These are phyloP conservation scores for Xylota sylvarum DNA, from an alignment of 2,888 invertebrate genomes.

Conservation along the genomic window DNA sequence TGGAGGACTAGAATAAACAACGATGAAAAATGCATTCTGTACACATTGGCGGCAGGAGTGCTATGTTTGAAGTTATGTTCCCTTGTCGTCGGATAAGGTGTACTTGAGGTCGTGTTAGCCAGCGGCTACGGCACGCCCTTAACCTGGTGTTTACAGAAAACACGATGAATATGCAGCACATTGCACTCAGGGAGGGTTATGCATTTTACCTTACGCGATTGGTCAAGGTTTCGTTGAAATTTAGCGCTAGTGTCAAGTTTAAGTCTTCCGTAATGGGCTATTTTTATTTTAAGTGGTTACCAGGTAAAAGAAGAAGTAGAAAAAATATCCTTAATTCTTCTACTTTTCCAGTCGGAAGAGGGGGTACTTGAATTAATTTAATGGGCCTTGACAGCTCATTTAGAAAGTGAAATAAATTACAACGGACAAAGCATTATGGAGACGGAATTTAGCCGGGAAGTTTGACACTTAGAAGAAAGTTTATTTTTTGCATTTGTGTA, in stretches of 20 bases:
- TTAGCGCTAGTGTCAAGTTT: constrained; percentile 46
- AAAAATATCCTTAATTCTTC: not conserved
- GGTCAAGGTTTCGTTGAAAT: constrained; percentile 58
- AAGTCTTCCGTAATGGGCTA: constrained; percentile 36
- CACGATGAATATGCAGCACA: constrained; percentile 8
- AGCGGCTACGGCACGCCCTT: not conserved
- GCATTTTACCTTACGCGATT: constrained; percentile 15
- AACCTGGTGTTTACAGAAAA: constrained; percentile 8
- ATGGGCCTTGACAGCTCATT: constrained; percentile 10
- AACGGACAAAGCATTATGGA: not conserved
- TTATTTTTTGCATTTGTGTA: not conserved
- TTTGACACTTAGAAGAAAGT: not conserved
- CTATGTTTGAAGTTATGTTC: constrained; percentile 19
- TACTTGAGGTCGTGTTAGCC: not conserved
- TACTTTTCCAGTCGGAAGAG: not conserved
- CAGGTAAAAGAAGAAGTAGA: not conserved
- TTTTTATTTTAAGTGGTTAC: constrained; percentile 18
- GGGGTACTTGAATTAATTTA: constrained; percentile 25
- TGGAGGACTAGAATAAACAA: constrained; percentile 15
- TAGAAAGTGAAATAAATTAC: constrained; percentile 15
- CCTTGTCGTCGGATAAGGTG: not conserved
- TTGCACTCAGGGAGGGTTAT: constrained; percentile 3
- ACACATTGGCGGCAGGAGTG: constrained; percentile 9
- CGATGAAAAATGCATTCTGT: constrained; percentile 41
- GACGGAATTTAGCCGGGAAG: not conserved